Base-by-base conservation (phyloP, 2,888 invertebrate species). In the Nebria salina region DNA sequence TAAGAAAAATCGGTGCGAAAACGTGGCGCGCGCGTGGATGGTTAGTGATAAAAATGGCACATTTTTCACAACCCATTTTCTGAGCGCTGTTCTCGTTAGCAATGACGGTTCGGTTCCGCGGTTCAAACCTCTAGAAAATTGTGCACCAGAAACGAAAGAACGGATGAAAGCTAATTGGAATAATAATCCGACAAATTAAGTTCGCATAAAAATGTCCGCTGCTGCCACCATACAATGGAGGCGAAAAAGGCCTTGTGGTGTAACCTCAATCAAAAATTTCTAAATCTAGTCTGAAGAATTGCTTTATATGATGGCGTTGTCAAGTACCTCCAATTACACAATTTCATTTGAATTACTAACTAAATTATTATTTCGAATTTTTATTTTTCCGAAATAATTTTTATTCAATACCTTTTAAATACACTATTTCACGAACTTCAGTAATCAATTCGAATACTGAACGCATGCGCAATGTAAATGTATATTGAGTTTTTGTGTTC, bases 161-260 rank as follows among this genome's bases (percentile, higher is more conserved):
- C 70, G 70, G 70, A 26, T 70, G 70, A 70, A 70, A 26, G 20
- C 70, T 80, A 80, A 80, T 80, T 80, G 80, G 72, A 70, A 75
- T 80, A 70, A 75, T 80, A 80, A 80, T 80, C 80, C 75, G 54
- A 70, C 75, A 72, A 80, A 80, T 80, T 80, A 80, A 80, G 70
- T 80, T 72, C 70, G 80, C 68, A 72, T 80, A 80, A 80, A 20
- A 80, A 80, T 70, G 72, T 43, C 64, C 70, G 70, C 70, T 20
- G 70, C 65, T 75, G 75, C 20, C 8, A 65, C n/a, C 75, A 74
- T 41, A 80, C 80, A 80, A 80, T 42, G 26, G 72, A 11, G 9
- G 7, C 54, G 54, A 54, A 54, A 7, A 8, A 54, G 13, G 54
- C 54, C 54, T 54, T 54, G 54, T 54, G 54, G 54, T 13, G 13